Conservation (phyloP, 2,888 invertebrate genomes). For the Leptopilina syphax region DNA sequence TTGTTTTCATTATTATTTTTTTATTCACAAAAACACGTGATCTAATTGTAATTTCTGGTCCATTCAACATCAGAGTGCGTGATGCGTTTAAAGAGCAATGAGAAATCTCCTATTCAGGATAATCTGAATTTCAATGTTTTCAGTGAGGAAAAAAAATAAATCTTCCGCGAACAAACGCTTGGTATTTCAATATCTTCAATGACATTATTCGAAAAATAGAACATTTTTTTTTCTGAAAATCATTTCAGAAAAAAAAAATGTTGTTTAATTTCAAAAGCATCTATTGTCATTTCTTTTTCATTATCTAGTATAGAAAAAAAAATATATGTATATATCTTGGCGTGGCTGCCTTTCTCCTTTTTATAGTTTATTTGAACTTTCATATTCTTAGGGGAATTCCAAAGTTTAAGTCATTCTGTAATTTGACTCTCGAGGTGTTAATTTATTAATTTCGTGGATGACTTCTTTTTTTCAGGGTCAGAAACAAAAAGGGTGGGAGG, state of each 20-base stretch:
- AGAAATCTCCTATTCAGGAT: neutral
- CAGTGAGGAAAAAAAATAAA: conserved; percentile 18
- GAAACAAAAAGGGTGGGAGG: too few species aligned
- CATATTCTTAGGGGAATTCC: conserved; percentile 6
- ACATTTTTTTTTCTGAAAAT: neutral
- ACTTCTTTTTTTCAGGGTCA: too few species aligned
- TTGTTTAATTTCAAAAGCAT: conserved; percentile 15
- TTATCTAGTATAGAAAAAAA: neutral
- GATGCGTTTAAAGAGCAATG: conserved; percentile 29
- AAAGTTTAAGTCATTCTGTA: neutral
- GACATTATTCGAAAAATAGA: conserved; percentile 18
- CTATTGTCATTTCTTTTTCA: conserved; percentile 28
- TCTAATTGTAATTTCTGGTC: conserved; percentile 15
- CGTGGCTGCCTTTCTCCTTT: conserved; percentile 31
- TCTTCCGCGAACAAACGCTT: conserved; percentile 22
- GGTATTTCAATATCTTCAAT: conserved; percentile 34
- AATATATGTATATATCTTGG: neutral
- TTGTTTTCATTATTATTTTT: conserved; percentile 1
- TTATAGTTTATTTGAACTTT: conserved; percentile 29
- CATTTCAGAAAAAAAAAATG: conserved; percentile 23
- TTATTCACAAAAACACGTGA: conserved; percentile 29
- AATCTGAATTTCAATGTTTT: conserved; percentile 36
- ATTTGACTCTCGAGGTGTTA: neutral
- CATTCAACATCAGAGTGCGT: conserved; percentile 14
- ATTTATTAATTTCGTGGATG: too few species aligned